Base-by-base conservation (phyloP, 2,888 invertebrate species). In the Lumbricus terrestris region DNA sequence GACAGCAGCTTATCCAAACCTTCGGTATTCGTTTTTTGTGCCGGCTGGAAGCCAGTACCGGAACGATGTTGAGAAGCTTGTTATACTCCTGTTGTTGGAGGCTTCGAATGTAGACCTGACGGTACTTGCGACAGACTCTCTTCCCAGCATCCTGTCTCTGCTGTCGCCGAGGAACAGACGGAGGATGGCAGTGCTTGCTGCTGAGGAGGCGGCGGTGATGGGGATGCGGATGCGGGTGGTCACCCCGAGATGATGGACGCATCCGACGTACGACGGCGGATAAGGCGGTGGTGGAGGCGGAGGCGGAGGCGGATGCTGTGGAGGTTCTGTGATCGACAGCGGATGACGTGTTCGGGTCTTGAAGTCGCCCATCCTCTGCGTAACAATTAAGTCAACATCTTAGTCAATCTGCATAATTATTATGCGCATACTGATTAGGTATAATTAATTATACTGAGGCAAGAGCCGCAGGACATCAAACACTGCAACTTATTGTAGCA, bases 51-150 rank as follows among this genome's bases (percentile, higher is more conserved):
- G 85, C 85, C 85, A 85, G 35, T 37, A 37, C 37, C 18, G 85
- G 85, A 37, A 85, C 85, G 85, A 85, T 85, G 85, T 85, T 85
- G 35, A 85, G 85, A 34, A 85, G 85, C 37, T 85, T 85, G 16
- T 85, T 37, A 33, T 85, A 85, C 85, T 85, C 85, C 85, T 85
- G 85, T 34, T 85, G 85, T 11, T 85, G 85, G 85, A 85, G 85
- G 16, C 85, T 85, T 34, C 85, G 85, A 37, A 85, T 85, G 85
- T 85, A 85, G 35, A 85, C 85, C 85, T 85, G 85, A 37, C 85
- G 85, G 85, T 85, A 85, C 85, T 85, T 85, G 34, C 85, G 85
- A 85, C 85, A 85, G 35, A 85, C 85, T 85, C 85, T 33, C 37
- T 35, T 34, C 6, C 85, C 85, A 35, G 85, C 85, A 35, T 34